Evolutionary conservation across 2,888 invertebrate genomes (phyloP), one percentile per base, ranked within the genome.

Genomic region (Drosophila barbarae): DNA sequence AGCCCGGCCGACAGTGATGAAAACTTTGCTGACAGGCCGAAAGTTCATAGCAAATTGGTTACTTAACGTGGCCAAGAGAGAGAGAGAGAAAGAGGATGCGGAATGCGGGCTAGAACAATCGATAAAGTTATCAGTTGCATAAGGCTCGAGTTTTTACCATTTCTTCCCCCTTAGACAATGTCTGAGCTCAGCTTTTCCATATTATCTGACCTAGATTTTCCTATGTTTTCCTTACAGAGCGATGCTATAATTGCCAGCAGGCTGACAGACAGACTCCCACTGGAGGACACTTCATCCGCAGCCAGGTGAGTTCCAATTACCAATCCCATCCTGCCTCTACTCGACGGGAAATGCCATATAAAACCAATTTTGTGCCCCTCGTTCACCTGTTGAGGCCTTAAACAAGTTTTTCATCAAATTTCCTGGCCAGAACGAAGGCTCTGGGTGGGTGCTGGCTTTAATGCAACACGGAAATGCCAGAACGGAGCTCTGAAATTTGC

Each of bases 381-480:
- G 46, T 30, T 46, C 54, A 54, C 57, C 51, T 57, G 72, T 51
- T 63, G 67, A 59, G 36, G 34, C 21, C 46, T 73, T 77, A 68
- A 73, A 73, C 71, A 64, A 81, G 55, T 76, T 74, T 74, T 52
- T 53, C 74, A 72, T 74, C 72, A 72, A 72, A 81, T 82, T 82
- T 82, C 85, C 80, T 78, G 84, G 53, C 49, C 50, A 67, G 59
- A 34, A n/a, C 23, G 34, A 50, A 32, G 32, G 12, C n/a, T 13
- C n/a, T 9, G 26, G 35, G 28, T 10, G 46, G 55, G 42, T 15
- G 65, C 69, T 71, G 63, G 73, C 67, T 76, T 84, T 74, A 79
- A 85, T 74, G 72, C 68, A 69, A 74, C 68, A 61, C 79, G 85
- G 84, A 85, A 81, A 84, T 76, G 70, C 73, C 73, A 72, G 61